phyloP scores from a whole-genome alignment of 2,888 invertebrate species.

The Entomobrya proxima region DNA sequence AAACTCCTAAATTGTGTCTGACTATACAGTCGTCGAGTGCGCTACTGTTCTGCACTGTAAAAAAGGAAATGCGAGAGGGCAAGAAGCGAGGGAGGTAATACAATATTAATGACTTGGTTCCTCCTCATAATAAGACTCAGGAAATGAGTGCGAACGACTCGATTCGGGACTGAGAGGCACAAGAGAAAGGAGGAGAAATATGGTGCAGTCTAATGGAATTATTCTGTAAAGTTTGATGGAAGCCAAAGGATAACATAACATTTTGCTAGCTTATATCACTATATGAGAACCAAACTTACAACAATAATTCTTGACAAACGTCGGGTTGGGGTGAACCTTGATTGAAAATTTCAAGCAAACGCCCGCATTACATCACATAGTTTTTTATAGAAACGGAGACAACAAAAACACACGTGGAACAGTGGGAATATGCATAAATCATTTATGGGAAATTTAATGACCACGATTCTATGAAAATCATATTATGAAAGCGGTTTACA shows the following conservation, averaged over 20 bases:
- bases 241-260: background rate
- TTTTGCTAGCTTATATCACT: too few species aligned
- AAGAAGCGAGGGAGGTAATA: background rate
- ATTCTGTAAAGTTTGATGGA: background rate
- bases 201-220: background rate
- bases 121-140: background rate
- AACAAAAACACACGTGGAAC: background rate
- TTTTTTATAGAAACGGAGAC: background rate
- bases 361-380: background rate
- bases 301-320: too few species aligned
- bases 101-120: background rate
- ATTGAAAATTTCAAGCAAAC: background rate
- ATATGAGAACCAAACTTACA: too few species aligned
- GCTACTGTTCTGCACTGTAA: background rate
- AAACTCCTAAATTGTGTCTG: too few species aligned
- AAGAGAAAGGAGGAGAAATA: background rate
- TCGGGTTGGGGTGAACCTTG: background rate
- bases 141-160: background rate
- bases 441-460: too few species aligned
- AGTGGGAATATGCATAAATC: too few species aligned
- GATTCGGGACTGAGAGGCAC: too few species aligned
- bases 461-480: too few species aligned
- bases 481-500: too few species aligned
- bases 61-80: background rate
- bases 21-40: too few species aligned